Evolutionary conservation across 2,888 invertebrate species (phyloP), one percentile per base, ranked within the genome.

Genomic region (Meganola albula): DNA sequence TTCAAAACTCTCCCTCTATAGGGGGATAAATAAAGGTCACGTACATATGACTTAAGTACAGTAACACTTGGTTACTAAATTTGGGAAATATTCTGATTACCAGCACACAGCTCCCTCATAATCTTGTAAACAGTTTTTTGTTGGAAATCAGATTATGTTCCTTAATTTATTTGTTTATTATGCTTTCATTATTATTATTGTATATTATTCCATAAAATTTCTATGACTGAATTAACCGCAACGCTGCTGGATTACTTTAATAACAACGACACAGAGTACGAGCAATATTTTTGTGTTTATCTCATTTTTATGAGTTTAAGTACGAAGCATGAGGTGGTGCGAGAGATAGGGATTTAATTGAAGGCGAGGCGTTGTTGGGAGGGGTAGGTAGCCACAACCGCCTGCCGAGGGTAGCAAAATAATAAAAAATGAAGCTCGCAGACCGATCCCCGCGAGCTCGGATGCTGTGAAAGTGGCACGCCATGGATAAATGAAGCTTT

Each of bases 401-500:
- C 62, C 73, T 51, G 45, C 59, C 53, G 50, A 70, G 69, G 71
- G 72, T 63, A 63, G 69, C 61, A 50, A 72, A 76, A 82, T 77
- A 75, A 82, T 78, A 83, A 78, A 84, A 82, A 83, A 74, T 73
- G 69, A 73, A 71, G 63, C 71, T 65, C 63, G 67, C 72, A 57
- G 58, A 59, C 61, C 70, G 67, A 73, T 72, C 68, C 77, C 82
- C 75, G 75, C 79, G 65, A 78, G 79, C 79, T 58, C 82, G 83
- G 82, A 82, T 76, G 76, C 83, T 74, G 76, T 82, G 84, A 83
- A 83, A 84, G 80, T 83, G 83, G 83, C 80, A 82, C 84, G 73
- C 75, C 68, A 75, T 74, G 80, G 77, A 83, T 82, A 83, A 84
- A 84, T 84, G 79, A 82, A 79, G 69, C 69, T 76, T 83, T 80